Evolutionary conservation across 2,888 invertebrate genomes (phyloP).

Genomic region (Orchesella flavescens): DNA sequence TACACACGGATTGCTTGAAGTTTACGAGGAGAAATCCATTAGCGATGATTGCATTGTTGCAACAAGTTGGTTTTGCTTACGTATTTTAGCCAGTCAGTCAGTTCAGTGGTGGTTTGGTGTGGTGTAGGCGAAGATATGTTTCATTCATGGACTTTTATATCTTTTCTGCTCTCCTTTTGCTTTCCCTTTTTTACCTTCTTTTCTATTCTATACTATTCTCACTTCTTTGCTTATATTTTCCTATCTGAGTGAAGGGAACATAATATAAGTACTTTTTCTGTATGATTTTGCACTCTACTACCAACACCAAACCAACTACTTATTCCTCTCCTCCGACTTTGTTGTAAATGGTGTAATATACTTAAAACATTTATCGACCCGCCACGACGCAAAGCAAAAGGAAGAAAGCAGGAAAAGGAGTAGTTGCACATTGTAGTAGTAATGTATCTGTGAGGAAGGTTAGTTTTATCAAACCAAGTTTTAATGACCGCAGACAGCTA

Average conservation of each 20-base stretch:
- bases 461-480: constrained; percentile 57
- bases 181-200: background rate
- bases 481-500: constrained; percentile 49
- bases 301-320: too few relatives aligned
- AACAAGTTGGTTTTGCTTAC: constrained; percentile 59
- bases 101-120: too few relatives aligned
- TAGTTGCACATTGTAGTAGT: background rate
- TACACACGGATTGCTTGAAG: constrained; percentile 42
- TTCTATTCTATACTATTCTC: background rate
- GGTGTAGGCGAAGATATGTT: background rate
- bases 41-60: constrained; percentile 65
- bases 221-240: constrained; percentile 44
- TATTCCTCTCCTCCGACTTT: constrained; percentile 30
- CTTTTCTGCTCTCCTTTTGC: background rate
- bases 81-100: too few relatives aligned
- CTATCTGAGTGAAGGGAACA: constrained; percentile 43
- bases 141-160: constrained; percentile 16
- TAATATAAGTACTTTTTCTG: constrained; percentile 22
- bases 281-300: constrained; percentile 39
- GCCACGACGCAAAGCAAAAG: constrained; percentile 2
- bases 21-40: constrained; percentile 63
- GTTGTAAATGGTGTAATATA: constrained; percentile 50
- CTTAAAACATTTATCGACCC: constrained; percentile 59
- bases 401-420: background rate
- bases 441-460: constrained; percentile 57